Evolutionary conservation across 2,888 invertebrate species (phyloP).

Genomic region (Chelonus formosanus): DNA sequence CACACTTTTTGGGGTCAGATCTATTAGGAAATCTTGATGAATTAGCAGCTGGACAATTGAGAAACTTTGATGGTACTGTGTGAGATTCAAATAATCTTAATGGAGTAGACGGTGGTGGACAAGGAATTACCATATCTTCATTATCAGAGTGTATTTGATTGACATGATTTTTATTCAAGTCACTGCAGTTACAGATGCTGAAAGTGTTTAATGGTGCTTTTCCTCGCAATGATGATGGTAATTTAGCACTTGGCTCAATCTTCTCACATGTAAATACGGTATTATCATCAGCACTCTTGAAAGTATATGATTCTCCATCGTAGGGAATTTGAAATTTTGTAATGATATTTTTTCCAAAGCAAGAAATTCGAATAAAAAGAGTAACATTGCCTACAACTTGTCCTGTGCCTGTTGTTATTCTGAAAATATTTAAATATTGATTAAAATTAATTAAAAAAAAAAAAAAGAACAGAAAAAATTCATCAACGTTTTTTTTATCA

Average conservation of each 20-base stretch:
- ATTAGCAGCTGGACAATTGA: too few species aligned
- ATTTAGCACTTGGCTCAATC: slow-evolving; percentile 42
- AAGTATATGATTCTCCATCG: slow-evolving; percentile 55
- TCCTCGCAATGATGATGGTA: slow-evolving; percentile 26
- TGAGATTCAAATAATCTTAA: too few species aligned
- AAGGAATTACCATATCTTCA: too few species aligned
- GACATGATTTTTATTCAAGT: too few species aligned
- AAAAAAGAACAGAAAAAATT: not conserved
- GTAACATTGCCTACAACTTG: slow-evolving; percentile 69
- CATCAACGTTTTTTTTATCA: not conserved
- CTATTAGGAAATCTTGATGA: too few species aligned
- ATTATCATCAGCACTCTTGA: slow-evolving; percentile 53
- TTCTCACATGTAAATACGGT: slow-evolving; percentile 56
- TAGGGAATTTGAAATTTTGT: slow-evolving; percentile 71
- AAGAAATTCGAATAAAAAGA: slow-evolving; percentile 73
- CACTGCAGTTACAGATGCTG: too few species aligned
- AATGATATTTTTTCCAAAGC: slow-evolving; percentile 73
- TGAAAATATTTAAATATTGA: slow-evolving; percentile 36
- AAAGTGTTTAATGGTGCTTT: not conserved
- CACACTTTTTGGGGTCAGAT: too few species aligned
- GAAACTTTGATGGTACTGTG: too few species aligned
- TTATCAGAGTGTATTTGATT: too few species aligned
- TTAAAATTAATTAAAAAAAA: not conserved
- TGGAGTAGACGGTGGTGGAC: too few species aligned
- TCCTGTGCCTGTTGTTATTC: slow-evolving; percentile 67